Evolutionary conservation across 2,797 vertebrate genomes (phyloP), one percentile per base, ranked within the genome.

Genomic region (Staurois parvus): DNA sequence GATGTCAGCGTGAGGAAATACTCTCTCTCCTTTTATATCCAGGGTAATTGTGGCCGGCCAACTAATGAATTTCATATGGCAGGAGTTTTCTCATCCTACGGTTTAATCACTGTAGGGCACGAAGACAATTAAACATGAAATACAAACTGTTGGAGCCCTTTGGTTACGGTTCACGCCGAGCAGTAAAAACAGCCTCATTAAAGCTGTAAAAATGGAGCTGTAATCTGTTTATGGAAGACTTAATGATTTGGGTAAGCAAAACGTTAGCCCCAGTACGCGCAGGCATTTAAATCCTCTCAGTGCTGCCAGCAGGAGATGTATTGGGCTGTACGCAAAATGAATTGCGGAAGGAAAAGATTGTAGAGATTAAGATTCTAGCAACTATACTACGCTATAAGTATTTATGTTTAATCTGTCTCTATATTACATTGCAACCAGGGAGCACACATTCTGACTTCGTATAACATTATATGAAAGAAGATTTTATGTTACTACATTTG

Each of bases 101-200:
- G 69, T 72, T 70, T 70, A 56, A 86, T 83, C 75, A 21, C 75
- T 73, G 74, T 67, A 83, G 80, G 80, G 45, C 80, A 72, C 85
- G 73, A 68, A 72, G 56, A 56, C 74, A 72, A 82, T 86, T 83
- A 86, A 78, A 86, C 68, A 66, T 82, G 85, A 86, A 86, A 86
- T 86, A 78, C 79, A 86, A 78, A 83, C 67, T 78, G 80, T 56
- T 82, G 21, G 9, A 28, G 66, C 56, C 79, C 70, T 83, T 77
- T 19, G 28, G 79, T 76, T 79, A 79, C 37, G 69, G 80, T 52
- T 86, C 85, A 86, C 74, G 64, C 48, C 45, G 30, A 68, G 85
- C 75, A 83, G 45, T 83, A 86, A 83, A 86, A 83, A 78, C 42
- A 37, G 85, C 70, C 85, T 86, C 85, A 83, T 83, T 86, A 86